Percentiles rank a stretch among this genome's conserved stretches.
phyloP scores from a whole-genome alignment of 2,113 vertebrate genomes.

The Delphinapterus leucas region DNA sequence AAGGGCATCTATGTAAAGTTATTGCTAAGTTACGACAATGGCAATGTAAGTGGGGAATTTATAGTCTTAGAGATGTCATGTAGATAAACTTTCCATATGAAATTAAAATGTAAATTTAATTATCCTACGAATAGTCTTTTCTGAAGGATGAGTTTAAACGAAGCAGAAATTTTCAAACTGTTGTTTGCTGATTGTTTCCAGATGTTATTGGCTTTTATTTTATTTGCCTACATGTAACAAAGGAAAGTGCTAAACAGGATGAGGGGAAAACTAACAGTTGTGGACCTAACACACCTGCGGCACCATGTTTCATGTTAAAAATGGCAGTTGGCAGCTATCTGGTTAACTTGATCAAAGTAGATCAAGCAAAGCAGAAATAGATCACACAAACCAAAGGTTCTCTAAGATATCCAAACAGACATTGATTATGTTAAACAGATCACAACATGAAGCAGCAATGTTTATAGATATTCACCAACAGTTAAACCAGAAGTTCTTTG shows the following conservation, averaged over 20 bases:
- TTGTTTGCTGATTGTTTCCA: slow-evolving; percentile 66
- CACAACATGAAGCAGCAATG: background rate
- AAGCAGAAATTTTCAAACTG: slow-evolving; percentile 66
- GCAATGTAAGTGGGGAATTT: background rate
- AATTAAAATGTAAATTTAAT: slow-evolving; percentile 64
- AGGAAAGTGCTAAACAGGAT: background rate
- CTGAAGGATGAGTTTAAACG: slow-evolving; percentile 54
- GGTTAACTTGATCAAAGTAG: background rate
- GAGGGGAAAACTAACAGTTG: background rate
- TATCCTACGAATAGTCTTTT: slow-evolving; percentile 41
- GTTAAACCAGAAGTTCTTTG: slow-evolving; percentile 4
- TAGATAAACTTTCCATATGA: slow-evolving; percentile 46
- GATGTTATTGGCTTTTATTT: slow-evolving; percentile 51
- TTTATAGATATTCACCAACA: background rate
- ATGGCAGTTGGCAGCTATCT: background rate
- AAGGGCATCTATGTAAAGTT: background rate
- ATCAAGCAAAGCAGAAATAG: background rate
- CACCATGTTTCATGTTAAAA: background rate
- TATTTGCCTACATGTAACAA: background rate
- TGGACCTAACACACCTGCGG: background rate
- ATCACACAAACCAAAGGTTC: background rate
- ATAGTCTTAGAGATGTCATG: slow-evolving; percentile 14
- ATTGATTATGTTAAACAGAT: background rate
- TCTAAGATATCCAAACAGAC: background rate
- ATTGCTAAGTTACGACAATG: background rate